A percentile compares a stretch with the other conserved stretches of the same genome.
These are phyloP conservation scores for Blomia tropicalis DNA, from an alignment of 2,888 invertebrate species.

Conservation along the genomic window DNA sequence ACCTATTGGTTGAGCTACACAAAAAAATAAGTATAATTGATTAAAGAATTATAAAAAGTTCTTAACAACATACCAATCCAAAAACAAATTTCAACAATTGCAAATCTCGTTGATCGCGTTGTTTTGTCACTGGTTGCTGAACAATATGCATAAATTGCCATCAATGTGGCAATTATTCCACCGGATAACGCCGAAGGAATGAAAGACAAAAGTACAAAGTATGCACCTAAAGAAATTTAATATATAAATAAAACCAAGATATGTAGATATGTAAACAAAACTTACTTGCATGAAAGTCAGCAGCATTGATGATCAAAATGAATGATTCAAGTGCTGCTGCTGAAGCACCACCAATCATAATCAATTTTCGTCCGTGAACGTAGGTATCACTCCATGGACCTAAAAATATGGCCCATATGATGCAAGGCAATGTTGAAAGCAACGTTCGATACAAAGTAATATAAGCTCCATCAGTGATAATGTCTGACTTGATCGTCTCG, in stretches of 20 bases:
- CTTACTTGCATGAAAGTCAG: conserved; percentile 19
- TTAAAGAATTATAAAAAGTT: neutral
- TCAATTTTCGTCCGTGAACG: conserved; percentile 19
- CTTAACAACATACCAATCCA: conserved; percentile 22
- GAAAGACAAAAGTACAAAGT: conserved; percentile 18
- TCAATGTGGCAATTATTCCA: conserved; percentile 21
- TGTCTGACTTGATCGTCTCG: conserved; percentile 10
- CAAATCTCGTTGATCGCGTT: conserved; percentile 17
- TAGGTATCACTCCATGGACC: conserved; percentile 23
- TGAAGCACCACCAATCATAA: conserved; percentile 10
- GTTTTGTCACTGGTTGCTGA: conserved; percentile 17
- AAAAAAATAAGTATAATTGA: neutral
- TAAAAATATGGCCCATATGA: conserved; percentile 19
- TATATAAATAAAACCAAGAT: neutral
- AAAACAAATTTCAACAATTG: conserved; percentile 20
- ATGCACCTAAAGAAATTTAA: conserved; percentile 4
- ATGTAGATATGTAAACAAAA: neutral
- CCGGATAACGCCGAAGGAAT: conserved; percentile 22
- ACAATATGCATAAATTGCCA: conserved; percentile 22
- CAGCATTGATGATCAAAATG: conserved; percentile 19
- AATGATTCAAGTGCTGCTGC: conserved; percentile 15
- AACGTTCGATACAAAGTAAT: conserved; percentile 14
- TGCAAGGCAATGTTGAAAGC: conserved; percentile 17
- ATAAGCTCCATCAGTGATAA: conserved; percentile 13
- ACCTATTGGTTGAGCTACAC: conserved; percentile 20